Base-by-base conservation (phyloP, 2,797 vertebrate genomes). In the Falco concolor region DNA sequence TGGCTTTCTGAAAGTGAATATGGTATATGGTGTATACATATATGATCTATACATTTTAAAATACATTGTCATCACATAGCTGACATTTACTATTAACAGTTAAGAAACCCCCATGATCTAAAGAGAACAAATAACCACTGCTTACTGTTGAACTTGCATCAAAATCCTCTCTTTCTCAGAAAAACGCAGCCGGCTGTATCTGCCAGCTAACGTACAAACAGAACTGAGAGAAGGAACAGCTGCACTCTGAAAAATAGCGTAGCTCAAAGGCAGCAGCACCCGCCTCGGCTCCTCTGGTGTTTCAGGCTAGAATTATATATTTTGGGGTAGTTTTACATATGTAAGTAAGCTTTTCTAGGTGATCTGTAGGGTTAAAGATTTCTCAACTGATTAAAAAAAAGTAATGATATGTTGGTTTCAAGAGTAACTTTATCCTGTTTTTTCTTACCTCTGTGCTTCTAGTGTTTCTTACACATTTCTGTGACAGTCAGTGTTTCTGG, bases 181-280 rank as follows among this genome's bases (percentile, higher is more conserved):
- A 93, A 73, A 96, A 96, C 93, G 94, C 78, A 96, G 89, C 69
- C 10, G 6, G 40, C 80, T 72, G 76, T 81, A 73, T 84, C 87
- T 97, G 96, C 95, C 95, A 96, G 92, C 91, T 87, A 89, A 79
- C 86, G 95, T 83, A 94, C 95, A 96, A 94, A 93, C 82, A 94
- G 96, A 94, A 75, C 85, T 23, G 1, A 94, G 95, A 95, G 95
- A 96, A 93, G 89, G 92, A 96, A 95, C 94, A 96, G 95, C 95
- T 95, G 93, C 15, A 2, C 91, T 91, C 91, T 93, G 92, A 81
- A 89, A 94, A 95, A 75, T 13, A 94, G 65, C 68, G 20, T 1
- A 57, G 69, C 95, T 96, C 76, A 72, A 74, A 91, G 65, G 65
- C 89, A 87, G 73, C 73, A 88, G 63, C 12, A 0, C 79, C 83